Conservation (phyloP, 2,797 vertebrate genomes). For the Picus viridis region DNA sequence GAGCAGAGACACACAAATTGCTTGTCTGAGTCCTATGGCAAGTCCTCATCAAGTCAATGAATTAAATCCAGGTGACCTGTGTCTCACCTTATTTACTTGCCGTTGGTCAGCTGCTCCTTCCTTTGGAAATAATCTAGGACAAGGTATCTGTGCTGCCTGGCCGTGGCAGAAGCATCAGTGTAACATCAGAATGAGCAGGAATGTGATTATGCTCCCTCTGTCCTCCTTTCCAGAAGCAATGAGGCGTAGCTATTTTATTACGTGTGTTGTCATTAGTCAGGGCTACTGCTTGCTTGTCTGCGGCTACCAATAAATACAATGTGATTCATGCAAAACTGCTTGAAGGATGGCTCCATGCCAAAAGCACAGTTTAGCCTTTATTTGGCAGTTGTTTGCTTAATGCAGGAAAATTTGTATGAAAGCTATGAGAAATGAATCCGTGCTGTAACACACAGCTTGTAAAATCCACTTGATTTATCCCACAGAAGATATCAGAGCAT, state of each 20-base stretch:
- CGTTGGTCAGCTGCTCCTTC: neutral
- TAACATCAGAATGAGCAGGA: neutral
- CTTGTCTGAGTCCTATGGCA: neutral
- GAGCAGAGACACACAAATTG: neutral
- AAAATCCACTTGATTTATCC: slow-evolving; percentile 56
- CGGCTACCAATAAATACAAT: slow-evolving; percentile 33
- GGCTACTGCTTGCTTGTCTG: slow-evolving; percentile 56
- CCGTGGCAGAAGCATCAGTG: neutral
- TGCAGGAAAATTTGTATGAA: slow-evolving; percentile 61
- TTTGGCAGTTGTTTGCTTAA: slow-evolving; percentile 59
- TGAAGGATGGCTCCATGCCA: slow-evolving; percentile 24
- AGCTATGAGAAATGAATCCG: slow-evolving; percentile 60
- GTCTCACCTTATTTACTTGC: neutral
- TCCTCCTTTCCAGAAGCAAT: neutral
- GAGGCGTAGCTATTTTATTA: slow-evolving; percentile 23
- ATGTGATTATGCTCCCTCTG: neutral
- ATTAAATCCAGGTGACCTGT: neutral
- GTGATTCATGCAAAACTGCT: slow-evolving; percentile 44
- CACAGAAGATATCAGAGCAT: slow-evolving; percentile 20
- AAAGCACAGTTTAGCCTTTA: slow-evolving; percentile 52
- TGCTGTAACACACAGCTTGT: slow-evolving; percentile 47
- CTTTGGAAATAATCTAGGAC: neutral
- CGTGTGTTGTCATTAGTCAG: slow-evolving; percentile 3
- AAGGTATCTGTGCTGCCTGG: neutral
- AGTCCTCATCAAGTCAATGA: neutral